phyloP scores from a whole-genome alignment of 2,797 vertebrate species.

The Sylvia borin region DNA sequence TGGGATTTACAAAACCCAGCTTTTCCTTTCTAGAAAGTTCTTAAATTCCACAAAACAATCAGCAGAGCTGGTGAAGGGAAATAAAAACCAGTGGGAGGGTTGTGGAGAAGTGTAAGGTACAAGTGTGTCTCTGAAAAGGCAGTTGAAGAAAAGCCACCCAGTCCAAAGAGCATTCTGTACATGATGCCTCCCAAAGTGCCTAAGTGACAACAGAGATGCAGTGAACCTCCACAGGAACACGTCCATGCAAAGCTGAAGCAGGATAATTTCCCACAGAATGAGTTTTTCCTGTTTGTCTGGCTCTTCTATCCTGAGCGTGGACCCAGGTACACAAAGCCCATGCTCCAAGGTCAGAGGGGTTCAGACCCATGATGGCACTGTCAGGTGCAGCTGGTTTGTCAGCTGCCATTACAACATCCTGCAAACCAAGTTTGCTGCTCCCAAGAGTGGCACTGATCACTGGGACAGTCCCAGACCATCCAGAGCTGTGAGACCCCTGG shows the following conservation, averaged over 20 bases:
- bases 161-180: background rate
- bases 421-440: background rate
- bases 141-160: background rate
- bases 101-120: background rate
- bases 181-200: background rate
- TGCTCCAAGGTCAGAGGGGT: background rate
- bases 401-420: background rate
- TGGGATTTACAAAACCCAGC: background rate
- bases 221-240: background rate
- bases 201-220: background rate
- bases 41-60: background rate
- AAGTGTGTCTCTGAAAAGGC: background rate
- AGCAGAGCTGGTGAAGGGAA: background rate
- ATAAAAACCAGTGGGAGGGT: background rate
- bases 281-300: background rate
- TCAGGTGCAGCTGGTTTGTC: background rate
- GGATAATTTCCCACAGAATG: background rate
- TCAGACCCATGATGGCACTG: rapidly evolving
- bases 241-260: background rate
- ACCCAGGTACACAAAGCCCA: background rate
- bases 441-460: background rate
- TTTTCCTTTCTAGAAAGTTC: conserved; percentile 18
- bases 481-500: background rate
- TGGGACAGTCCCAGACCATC: background rate
- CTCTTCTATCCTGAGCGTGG: background rate